phyloP scores from a whole-genome alignment of 2,113 vertebrate genomes.

The Vulpes lagopus region DNA sequence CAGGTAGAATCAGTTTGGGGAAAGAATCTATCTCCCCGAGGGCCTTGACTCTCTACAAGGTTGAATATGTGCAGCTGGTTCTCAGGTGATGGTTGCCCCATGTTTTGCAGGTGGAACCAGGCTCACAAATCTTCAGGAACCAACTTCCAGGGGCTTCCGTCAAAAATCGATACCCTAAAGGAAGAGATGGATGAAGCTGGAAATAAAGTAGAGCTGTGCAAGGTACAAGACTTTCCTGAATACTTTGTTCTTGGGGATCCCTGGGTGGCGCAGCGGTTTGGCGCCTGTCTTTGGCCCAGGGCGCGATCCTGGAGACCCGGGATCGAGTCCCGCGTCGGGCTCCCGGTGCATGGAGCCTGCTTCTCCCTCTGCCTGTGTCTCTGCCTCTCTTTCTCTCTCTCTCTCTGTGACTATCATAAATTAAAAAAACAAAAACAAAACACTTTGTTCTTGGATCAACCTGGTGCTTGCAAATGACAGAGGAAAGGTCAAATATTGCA shows the following conservation, averaged over 20 bases:
- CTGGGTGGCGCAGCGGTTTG: too few species aligned
- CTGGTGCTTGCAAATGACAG: background rate
- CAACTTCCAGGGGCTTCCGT: conserved; percentile 98
- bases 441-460: fast-evolving
- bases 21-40: background rate
- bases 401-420: too few species aligned
- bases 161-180: conserved; percentile 97
- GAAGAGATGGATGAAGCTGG: conserved; percentile 99
- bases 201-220: conserved; percentile 99
- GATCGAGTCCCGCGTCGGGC: too few species aligned
- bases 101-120: conserved; percentile 94
- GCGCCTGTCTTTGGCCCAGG: too few species aligned
- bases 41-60: too few species aligned
- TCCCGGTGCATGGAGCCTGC: too few species aligned
- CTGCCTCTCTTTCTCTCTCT: too few species aligned
- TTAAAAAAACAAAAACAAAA: too few species aligned
- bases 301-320: too few species aligned
- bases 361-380: too few species aligned
- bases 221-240: conserved; percentile 87
- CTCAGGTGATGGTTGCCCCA: background rate
- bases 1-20: background rate
- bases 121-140: conserved; percentile 98
- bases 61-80: background rate
- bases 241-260: too few species aligned
- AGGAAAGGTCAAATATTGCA: background rate